A percentile compares a stretch with the other conserved stretches of the same genome.
Evolutionary conservation across 2,113 vertebrate species (phyloP).

Genomic region (Triplophysa dalaica): DNA sequence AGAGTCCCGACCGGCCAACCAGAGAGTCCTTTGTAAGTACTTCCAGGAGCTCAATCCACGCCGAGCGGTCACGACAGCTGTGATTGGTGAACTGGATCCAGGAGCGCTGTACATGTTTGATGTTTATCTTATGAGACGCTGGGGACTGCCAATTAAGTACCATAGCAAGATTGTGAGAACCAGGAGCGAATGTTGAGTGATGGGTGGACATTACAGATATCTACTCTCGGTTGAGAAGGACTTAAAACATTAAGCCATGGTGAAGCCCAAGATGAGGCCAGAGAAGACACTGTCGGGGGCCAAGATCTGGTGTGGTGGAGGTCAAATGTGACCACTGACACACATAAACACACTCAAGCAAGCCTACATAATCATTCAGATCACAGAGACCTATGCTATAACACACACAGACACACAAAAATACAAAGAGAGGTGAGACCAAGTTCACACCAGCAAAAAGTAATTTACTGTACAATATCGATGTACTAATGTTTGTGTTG

Average conservation of each 20-base stretch:
- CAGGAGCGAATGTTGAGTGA: constrained; percentile 83
- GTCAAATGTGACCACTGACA: constrained; percentile 52
- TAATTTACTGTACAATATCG: constrained; percentile 57
- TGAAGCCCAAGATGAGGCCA: constrained; percentile 57
- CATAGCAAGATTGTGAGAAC: constrained; percentile 85
- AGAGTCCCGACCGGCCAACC: constrained; percentile 77
- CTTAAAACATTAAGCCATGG: constrained; percentile 53
- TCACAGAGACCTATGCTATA: background rate
- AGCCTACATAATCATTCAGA: background rate
- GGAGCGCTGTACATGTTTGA: constrained; percentile 83
- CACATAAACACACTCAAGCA: constrained; percentile 33
- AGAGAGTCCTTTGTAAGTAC: constrained; percentile 88
- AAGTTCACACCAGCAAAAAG: constrained; percentile 71
- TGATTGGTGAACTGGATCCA: constrained; percentile 78
- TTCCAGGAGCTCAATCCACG: constrained; percentile 83
- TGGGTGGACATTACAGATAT: constrained; percentile 58
- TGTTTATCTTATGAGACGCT: constrained; percentile 86
- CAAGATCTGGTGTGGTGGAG: constrained; percentile 46
- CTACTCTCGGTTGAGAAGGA: constrained; percentile 59
- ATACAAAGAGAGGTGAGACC: constrained; percentile 46
- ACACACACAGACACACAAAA: constrained; percentile 18
- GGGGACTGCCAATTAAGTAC: constrained; percentile 85
- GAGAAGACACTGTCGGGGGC: constrained; percentile 62
- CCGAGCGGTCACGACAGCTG: constrained; percentile 84
- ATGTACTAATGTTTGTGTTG: constrained; percentile 60